Base-by-base conservation (phyloP, 2,888 invertebrate species). In the Brachyptera putata region DNA sequence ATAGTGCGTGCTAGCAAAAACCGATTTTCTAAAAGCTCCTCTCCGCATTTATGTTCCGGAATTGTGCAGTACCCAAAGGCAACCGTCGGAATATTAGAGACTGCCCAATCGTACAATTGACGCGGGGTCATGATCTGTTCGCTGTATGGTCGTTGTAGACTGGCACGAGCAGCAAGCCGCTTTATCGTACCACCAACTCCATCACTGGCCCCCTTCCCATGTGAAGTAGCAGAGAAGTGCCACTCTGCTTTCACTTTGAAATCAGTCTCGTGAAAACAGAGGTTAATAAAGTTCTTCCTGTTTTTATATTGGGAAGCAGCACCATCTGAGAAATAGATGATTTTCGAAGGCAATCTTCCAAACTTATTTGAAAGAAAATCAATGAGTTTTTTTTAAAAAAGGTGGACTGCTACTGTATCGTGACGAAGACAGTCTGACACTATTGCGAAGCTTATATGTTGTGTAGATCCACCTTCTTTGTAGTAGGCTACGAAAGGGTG, bases 281-380 rank as follows among this genome's bases (percentile, higher is more conserved):
- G n/a, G 25, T 61, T 61, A 11, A 36, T 18, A 36, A 61, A 57
- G 39, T 61, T 61, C 55, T 67, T 68, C 30, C 36, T 60, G 25
- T 68, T 70, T 61, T 69, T 70, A 36, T 67, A 69, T 50, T 69
- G 68, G 9, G 64, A 41, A 7, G 66, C 65, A 50, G 60, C 60
- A 2, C 67, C 68, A 64, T 69, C 68, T 39, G 65, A 62, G 34
- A 67, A 68, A 58, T 67, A 66, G 37, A 60, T 26, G 13, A 66
- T 53, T 46, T 66, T 67, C 16, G 11, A 14, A 13, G n/a, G 30
- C 5, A 11, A 30, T n/a, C 37, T 37, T 13, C 16, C 5, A 39
- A n/a, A n/a, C n/a, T n/a, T n/a, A n/a, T n/a, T n/a, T n/a, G n/a
- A n/a, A n/a, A 30, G 30, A 30, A 30, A 30, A 11, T 30, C 30